Base-by-base conservation (phyloP, 1,140 invertebrate genomes). In the Magallana angulata region DNA sequence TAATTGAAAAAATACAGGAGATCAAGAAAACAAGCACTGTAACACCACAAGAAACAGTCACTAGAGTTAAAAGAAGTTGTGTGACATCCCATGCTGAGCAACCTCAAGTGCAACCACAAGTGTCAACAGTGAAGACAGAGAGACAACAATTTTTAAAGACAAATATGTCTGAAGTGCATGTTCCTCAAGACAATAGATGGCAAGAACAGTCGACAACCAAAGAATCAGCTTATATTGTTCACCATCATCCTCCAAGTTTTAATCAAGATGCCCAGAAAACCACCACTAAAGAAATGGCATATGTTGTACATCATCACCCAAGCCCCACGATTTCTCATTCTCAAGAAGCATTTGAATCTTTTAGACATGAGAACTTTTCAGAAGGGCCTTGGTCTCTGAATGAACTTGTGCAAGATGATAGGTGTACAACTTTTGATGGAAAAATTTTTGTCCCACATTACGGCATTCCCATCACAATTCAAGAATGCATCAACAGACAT, bases 381-480 rank as follows among this genome's bases (percentile, higher is more conserved):
- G 56, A 84, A 30, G 82, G 82, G 14, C 82, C 82, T 30, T 84
- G 82, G 82, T 82, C 91, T 48, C 85, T 93, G 30, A 92, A 91
- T 86, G 88, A 90, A 24, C 81, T 91, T n/a, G 84, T 92, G 8
- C 85, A 83, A 30, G 87, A 89, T 82, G 87, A 90, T 36, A 86
- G 84, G 60, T 90, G 89, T 87, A 85, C 89, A 11, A 88, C 91
- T 36, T 64, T 85, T 8, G 90, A 91, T 36, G 92, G 92, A 58
- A 90, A 91, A 82, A 95, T 98, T n/a, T 97, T 97, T 95, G 97
- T 98, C 92, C 96, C 96, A 36, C 94, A 96, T 87, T 97, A 96
- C 85, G 89, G 91, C 11, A 85, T 87, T 8, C 68, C 87, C 58
- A 88, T 93, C 76, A 88, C 93, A 16, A 88, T 94, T 24, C 88